A percentile compares a stretch with the other conserved stretches of the same genome.
Conservation (phyloP, 2,113 vertebrate genomes). For the Plotosus lineatus region DNA sequence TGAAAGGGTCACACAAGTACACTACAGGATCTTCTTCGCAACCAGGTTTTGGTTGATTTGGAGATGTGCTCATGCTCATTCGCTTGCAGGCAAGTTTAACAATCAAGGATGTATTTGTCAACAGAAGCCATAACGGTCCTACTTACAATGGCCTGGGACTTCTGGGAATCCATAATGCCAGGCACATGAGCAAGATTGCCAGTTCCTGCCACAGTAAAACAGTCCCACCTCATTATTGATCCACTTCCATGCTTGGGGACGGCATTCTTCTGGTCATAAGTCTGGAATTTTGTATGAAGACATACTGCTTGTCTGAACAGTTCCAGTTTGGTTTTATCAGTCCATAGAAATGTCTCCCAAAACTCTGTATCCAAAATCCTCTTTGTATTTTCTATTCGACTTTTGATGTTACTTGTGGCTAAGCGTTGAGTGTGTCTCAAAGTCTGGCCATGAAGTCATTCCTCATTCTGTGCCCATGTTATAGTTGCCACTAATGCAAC, state of each 20-base stretch:
- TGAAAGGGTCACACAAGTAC: background rate
- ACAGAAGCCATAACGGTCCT: background rate
- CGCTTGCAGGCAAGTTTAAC: background rate
- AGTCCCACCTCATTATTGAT: background rate
- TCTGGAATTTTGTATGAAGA: background rate
- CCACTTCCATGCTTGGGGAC: background rate
- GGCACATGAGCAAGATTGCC: background rate
- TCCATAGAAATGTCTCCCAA: conserved; percentile 5
- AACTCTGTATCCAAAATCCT: conserved; percentile 14
- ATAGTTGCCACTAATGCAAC: background rate
- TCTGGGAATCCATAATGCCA: conserved; percentile 7
- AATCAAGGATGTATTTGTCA: background rate
- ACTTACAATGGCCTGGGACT: background rate
- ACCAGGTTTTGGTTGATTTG: conserved; percentile 5
- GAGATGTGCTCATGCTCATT: background rate
- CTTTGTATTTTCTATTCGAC: conserved; percentile 10
- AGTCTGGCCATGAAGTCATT: conserved; percentile 14
- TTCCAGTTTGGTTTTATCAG: no score
- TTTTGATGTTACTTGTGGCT: background rate
- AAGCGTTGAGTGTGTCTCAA: background rate
- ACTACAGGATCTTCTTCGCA: background rate
- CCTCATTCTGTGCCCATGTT: background rate
- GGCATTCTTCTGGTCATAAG: background rate
- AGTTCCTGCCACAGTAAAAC: conserved; percentile 20
- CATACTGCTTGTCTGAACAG: background rate